A percentile compares a stretch with the other conserved stretches of the same genome.
phyloP scores from a whole-genome alignment of 2,888 invertebrate genomes.

The Clitarchus hookeri region DNA sequence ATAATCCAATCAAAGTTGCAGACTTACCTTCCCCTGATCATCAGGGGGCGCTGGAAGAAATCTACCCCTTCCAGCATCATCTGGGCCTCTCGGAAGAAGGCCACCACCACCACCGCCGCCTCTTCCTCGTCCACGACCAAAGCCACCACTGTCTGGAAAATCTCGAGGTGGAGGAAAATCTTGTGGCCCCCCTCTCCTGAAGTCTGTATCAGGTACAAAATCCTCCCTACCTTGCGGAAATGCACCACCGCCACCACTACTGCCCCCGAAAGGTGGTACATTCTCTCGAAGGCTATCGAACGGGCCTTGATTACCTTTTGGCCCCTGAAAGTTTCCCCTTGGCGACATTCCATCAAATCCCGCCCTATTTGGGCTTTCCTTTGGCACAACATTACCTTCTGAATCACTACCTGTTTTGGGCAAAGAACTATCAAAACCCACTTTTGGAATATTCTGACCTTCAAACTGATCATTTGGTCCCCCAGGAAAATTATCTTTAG shows the following conservation, averaged over 20 bases:
- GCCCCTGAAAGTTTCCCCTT: slow-evolving; percentile 21
- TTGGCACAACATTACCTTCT: not conserved
- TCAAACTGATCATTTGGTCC: slow-evolving; percentile 26
- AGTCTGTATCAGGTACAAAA: not conserved
- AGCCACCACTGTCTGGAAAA: slow-evolving; percentile 28
- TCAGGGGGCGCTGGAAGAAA: slow-evolving; percentile 15
- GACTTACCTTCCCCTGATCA: slow-evolving; percentile 7
- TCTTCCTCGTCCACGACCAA: slow-evolving; percentile 29
- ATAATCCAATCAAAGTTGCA: not conserved
- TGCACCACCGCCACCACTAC: slow-evolving; percentile 30
- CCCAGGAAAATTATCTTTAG: slow-evolving; percentile 29
- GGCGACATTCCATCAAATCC: not conserved
- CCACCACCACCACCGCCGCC: slow-evolving; percentile 26
- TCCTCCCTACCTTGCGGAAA: slow-evolving; percentile 16
- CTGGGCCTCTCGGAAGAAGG: slow-evolving; percentile 23
- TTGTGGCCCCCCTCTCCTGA: slow-evolving; percentile 29
- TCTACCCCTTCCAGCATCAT: slow-evolving; percentile 32
- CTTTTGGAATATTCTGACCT: not conserved
- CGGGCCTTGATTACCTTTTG: slow-evolving; percentile 27
- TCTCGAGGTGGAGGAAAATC: slow-evolving; percentile 33
- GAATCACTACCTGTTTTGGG: not conserved
- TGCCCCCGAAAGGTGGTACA: slow-evolving; percentile 29
- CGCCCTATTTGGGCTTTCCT: not conserved
- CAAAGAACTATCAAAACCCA: not conserved
- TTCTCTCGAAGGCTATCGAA: slow-evolving; percentile 27